These are phyloP conservation scores for Falco punctatus DNA, from an alignment of 2,113 vertebrate species.

Conservation along the genomic window DNA sequence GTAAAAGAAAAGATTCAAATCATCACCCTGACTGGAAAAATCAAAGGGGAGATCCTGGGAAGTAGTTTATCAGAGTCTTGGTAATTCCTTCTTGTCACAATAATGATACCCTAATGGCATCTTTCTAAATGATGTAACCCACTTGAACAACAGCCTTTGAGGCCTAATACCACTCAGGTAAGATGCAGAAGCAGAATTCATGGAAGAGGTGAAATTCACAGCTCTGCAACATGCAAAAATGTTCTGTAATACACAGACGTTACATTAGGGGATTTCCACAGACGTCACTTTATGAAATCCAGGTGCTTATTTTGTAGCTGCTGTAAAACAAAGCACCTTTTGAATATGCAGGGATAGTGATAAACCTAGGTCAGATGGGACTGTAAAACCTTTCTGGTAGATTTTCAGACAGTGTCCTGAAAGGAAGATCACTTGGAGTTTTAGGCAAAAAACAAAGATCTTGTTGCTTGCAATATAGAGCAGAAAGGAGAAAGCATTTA, in stretches of 20 bases:
- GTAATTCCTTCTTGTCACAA: neutral
- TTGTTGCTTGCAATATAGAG: neutral
- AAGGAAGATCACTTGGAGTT: neutral
- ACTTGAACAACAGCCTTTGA: neutral
- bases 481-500: neutral
- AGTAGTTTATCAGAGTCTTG: neutral
- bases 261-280: neutral
- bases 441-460: neutral
- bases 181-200: neutral
- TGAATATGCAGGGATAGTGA: neutral
- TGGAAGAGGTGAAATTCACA: neutral
- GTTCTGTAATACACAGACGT: neutral
- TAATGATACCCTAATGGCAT: neutral
- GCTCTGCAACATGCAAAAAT: neutral
- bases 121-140: neutral
- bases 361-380: neutral
- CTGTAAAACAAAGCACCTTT: neutral
- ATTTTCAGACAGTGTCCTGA: neutral
- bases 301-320: neutral
- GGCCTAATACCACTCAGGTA: neutral
- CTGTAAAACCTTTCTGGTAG: neutral
- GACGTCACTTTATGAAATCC: neutral
- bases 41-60: neutral
- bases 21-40: neutral
- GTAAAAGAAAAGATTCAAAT: neutral